phyloP scores from a whole-genome alignment of 2,797 vertebrate genomes.

The Zenarchopterus dispar region DNA sequence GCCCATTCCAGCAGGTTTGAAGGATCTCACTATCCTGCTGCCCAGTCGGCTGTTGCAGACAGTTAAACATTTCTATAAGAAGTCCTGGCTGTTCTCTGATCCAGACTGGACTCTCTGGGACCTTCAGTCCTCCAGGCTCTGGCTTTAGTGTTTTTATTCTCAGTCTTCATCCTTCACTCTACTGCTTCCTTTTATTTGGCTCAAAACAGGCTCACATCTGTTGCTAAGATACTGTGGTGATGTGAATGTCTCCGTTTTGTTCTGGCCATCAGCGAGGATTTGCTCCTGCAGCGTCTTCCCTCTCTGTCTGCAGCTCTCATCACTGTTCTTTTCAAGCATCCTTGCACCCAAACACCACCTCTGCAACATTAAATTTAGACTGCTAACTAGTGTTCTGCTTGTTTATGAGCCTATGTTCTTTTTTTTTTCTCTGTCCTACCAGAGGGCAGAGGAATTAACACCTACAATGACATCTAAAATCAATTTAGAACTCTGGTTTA shows the following conservation, averaged over 20 bases:
- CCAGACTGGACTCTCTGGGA: slow-evolving; percentile 21
- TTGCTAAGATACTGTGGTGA: slow-evolving; percentile 77
- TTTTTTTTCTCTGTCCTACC: background rate
- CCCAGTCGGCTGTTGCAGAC: slow-evolving; percentile 25
- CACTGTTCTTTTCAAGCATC: slow-evolving; percentile 18
- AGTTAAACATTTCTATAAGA: slow-evolving; percentile 26
- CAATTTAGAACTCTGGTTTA: background rate
- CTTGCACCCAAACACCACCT: slow-evolving; percentile 1
- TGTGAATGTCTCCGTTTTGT: slow-evolving; percentile 55
- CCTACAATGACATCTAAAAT: background rate
- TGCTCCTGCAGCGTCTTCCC: slow-evolving; percentile 17
- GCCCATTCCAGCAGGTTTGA: background rate
- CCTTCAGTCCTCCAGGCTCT: slow-evolving; percentile 21
- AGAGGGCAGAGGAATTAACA: background rate
- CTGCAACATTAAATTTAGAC: background rate
- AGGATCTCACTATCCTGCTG: slow-evolving; percentile 13
- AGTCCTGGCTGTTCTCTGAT: slow-evolving; percentile 14
- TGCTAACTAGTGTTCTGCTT: background rate
- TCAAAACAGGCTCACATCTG: slow-evolving; percentile 65
- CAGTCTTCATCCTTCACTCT: slow-evolving; percentile 30
- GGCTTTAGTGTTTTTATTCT: slow-evolving; percentile 35
- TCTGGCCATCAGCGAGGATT: slow-evolving; percentile 40
- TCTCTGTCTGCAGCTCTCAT: slow-evolving; percentile 12
- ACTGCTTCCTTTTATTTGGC: slow-evolving; percentile 47
- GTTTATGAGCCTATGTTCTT: background rate